Conservation (phyloP, 2,113 vertebrate genomes). For the Vanacampus margaritifer region DNA sequence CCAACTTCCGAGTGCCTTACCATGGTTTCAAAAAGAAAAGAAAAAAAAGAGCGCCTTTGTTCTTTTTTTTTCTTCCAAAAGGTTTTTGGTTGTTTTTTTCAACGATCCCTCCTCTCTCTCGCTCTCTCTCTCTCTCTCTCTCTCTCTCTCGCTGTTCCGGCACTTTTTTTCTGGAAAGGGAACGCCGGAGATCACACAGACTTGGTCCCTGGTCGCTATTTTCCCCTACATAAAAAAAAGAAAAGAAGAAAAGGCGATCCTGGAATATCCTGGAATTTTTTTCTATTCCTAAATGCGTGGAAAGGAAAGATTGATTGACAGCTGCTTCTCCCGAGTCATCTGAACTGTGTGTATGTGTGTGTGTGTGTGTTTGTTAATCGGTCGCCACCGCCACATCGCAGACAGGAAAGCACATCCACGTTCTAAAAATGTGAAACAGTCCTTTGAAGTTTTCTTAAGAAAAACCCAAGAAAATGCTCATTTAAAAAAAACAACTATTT, state of each 20-base stretch:
- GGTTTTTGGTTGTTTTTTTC: not conserved
- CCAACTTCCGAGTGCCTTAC: constrained; percentile 99
- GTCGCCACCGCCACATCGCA: constrained; percentile 80
- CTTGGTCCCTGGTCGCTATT: constrained; percentile 45
- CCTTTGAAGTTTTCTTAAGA: constrained; percentile 79
- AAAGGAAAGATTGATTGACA: constrained; percentile 61
- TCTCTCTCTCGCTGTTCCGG: constrained; percentile 14
- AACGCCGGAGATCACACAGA: constrained; percentile 49
- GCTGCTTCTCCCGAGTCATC: constrained; percentile 47
- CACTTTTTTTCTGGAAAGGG: constrained; percentile 23
- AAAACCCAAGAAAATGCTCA: constrained; percentile 70
- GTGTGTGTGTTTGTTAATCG: constrained; percentile 50
- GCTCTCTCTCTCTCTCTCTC: constrained; percentile 24
- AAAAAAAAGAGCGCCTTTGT: constrained; percentile 76
- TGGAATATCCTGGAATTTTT: constrained; percentile 22
- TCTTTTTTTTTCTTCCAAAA: constrained; percentile 11
- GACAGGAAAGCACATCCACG: constrained; percentile 95
- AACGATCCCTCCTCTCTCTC: not conserved
- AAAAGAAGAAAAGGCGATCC: constrained; percentile 45
- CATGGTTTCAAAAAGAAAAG: constrained; percentile 85
- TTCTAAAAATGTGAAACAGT: constrained; percentile 88
- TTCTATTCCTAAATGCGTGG: not conserved
- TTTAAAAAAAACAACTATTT: constrained; percentile 84
- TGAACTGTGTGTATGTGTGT: constrained; percentile 18
- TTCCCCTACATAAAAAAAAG: constrained; percentile 37